These are phyloP conservation scores for Glyphotaelius pellucidus DNA, from an alignment of 2,888 invertebrate species.

Conservation along the genomic window DNA sequence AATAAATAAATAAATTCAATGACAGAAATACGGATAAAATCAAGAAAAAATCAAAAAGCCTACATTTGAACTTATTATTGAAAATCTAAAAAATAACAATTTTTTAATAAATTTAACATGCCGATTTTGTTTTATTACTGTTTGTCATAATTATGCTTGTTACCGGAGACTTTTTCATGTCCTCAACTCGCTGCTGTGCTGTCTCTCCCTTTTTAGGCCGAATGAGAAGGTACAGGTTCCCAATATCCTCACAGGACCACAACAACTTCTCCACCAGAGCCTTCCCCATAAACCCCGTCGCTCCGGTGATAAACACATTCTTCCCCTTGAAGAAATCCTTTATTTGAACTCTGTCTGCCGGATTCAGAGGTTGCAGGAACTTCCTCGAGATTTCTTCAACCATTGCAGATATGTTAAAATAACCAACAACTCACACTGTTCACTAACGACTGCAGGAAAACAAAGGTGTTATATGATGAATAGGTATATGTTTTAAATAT, in stretches of 20 bases:
- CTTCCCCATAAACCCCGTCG: constrained; percentile 88
- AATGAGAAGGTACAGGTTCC: constrained; percentile 82
- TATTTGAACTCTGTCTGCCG: constrained; percentile 68
- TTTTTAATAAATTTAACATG: no score
- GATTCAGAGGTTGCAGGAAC: not conserved
- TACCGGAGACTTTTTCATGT: constrained; percentile 82
- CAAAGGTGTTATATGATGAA: no score
- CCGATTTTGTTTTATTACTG: no score
- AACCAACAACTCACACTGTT: not conserved
- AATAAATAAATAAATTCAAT: no score
- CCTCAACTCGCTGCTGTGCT: constrained; percentile 78
- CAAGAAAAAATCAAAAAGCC: no score
- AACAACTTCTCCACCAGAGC: constrained; percentile 87
- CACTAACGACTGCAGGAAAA: not conserved
- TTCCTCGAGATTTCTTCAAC: no score
- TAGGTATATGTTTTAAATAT: no score
- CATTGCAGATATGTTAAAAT: no score
- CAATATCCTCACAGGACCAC: constrained; percentile 82
- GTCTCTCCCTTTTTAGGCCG: constrained; percentile 81
- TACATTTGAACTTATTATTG: no score
- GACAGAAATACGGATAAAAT: no score
- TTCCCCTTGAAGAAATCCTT: constrained; percentile 81
- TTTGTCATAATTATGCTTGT: constrained; percentile 68
- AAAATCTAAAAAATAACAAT: no score
- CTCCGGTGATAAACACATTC: constrained; percentile 84